Conservation (phyloP, 2,113 vertebrate genomes). For the Halcyon senegalensis region DNA sequence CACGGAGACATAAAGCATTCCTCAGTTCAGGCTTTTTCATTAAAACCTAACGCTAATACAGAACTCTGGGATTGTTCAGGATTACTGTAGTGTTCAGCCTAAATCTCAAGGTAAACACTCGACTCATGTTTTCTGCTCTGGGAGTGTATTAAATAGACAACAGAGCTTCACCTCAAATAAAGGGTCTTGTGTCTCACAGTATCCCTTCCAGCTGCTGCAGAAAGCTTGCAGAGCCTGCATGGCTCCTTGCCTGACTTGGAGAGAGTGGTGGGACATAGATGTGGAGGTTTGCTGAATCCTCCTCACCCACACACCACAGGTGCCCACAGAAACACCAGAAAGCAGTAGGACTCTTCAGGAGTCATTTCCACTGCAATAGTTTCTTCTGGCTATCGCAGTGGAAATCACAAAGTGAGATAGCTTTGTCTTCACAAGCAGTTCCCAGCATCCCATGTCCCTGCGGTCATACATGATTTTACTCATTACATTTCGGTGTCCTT, state of each 20-base stretch:
- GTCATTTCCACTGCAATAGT: neutral
- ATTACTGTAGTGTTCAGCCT: neutral
- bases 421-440: neutral
- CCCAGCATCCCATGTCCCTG: neutral
- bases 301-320: neutral
- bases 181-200: neutral
- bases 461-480: neutral
- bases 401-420: neutral
- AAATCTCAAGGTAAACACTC: slow-evolving; percentile 21
- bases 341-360: neutral
- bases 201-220: neutral
- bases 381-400: neutral
- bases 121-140: neutral
- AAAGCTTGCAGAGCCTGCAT: neutral
- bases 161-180: neutral
- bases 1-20: neutral
- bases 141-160: neutral
- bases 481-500: neutral
- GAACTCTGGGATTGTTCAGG: neutral
- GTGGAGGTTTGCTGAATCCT: neutral
- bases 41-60: neutral
- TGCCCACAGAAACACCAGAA: neutral
- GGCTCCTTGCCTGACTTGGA: neutral
- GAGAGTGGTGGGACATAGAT: neutral
- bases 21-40: neutral